A percentile compares a stretch with the other conserved stretches of the same genome.
phyloP scores from a whole-genome alignment of 1,140 invertebrate species.

The Drosophila teissieri region DNA sequence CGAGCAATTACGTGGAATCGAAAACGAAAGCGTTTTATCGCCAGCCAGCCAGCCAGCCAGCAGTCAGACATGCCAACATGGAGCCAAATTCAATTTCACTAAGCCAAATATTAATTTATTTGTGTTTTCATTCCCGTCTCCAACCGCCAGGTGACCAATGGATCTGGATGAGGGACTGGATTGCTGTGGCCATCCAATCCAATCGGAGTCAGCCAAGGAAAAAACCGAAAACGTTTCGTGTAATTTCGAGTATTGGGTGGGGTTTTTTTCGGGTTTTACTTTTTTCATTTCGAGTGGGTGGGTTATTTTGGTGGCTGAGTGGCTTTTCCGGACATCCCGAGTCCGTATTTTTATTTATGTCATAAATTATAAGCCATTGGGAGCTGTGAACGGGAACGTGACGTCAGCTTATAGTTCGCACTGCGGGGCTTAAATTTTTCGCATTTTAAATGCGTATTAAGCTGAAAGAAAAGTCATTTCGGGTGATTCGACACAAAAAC shows the following conservation, averaged over 20 bases:
- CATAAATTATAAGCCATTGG: slow-evolving; percentile 83
- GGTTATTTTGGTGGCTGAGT: slow-evolving; percentile 10
- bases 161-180: slow-evolving; percentile 27
- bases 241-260: slow-evolving; percentile 37
- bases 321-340: slow-evolving; percentile 35
- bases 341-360: slow-evolving; percentile 78
- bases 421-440: slow-evolving; percentile 59
- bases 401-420: slow-evolving; percentile 64
- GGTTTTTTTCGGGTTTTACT: background rate
- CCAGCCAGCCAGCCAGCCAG: slow-evolving; percentile 65
- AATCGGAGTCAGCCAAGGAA: slow-evolving; percentile 52
- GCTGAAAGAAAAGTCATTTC: slow-evolving; percentile 60
- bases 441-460: slow-evolving; percentile 63
- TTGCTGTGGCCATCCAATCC: slow-evolving; percentile 62
- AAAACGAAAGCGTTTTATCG: slow-evolving; percentile 81
- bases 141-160: slow-evolving; percentile 68
- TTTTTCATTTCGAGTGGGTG: background rate
- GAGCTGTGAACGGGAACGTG: slow-evolving; percentile 73
- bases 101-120: slow-evolving; percentile 83
- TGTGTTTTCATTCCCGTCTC: slow-evolving; percentile 77
- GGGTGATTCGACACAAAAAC: slow-evolving; percentile 55
- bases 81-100: slow-evolving; percentile 81
- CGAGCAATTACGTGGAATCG: slow-evolving; percentile 74
- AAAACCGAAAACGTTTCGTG: slow-evolving; percentile 61
- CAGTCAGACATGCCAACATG: slow-evolving; percentile 69